Percentiles rank a stretch among this genome's conserved stretches.
phyloP scores from a whole-genome alignment of 2,113 vertebrate species.

The Mus musculus region DNA sequence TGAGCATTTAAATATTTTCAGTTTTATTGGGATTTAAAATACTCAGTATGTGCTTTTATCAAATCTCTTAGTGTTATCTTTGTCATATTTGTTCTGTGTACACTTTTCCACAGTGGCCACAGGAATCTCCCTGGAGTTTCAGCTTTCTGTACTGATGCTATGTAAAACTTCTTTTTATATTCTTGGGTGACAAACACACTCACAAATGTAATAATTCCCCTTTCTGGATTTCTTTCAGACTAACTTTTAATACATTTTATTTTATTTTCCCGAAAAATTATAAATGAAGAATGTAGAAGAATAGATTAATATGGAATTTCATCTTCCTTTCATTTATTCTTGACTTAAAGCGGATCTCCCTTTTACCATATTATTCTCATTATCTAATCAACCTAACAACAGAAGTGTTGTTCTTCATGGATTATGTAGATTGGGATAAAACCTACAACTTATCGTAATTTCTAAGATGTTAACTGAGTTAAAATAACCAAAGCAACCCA shows the following conservation, averaged over 20 bases:
- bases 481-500: background rate
- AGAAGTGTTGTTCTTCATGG: background rate
- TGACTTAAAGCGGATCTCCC: background rate
- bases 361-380: background rate
- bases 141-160: background rate
- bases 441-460: background rate
- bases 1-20: background rate
- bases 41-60: background rate
- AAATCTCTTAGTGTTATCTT: background rate
- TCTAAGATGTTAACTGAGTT: slow-evolving; percentile 12
- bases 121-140: background rate
- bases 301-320: background rate
- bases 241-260: background rate
- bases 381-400: background rate
- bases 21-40: background rate
- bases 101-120: background rate
- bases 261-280: background rate
- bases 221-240: background rate
- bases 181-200: background rate
- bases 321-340: slow-evolving; percentile 42
- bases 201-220: background rate
- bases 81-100: background rate
- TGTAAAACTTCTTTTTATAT: background rate
- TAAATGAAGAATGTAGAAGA: slow-evolving; percentile 11
- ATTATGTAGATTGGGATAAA: background rate